Base-by-base conservation (phyloP, 2,113 vertebrate genomes). In the Carollia perspicillata region DNA sequence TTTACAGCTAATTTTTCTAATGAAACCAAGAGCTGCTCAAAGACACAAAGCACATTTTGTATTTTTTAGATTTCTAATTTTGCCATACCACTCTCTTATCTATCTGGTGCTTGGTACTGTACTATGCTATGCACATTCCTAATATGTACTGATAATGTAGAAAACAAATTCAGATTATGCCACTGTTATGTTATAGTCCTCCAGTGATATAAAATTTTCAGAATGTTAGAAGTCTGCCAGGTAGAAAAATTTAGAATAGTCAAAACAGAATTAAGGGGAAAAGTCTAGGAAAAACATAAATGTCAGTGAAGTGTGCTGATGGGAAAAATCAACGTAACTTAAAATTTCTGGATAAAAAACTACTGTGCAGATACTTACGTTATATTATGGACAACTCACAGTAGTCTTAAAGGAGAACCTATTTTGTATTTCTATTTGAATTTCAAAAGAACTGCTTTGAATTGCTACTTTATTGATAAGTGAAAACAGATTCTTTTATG, bases 401-500 rank as follows among this genome's bases (percentile, higher is more conserved):
- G 23, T 63, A 18, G 23, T 49, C 60, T 85, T 96, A 93, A 94
- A 95, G 72, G 71, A 84, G 26, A 63, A 94, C 3, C 30, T 74
- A 90, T 60, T 96, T 92, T 93, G 81, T 28, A 95, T 80, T 92
- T 95, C 83, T 74, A 89, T 89, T 75, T 89, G 51, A 88, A 93
- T 96, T 95, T 94, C 80, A 85, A 89, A 66, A 85, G 84, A 96
- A 89, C 8, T 90, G 35, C 92, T 97, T 26, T 96, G 90, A 95
- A 94, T 91, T 96, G 85, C 72, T 91, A 96, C 89, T 94, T 94
- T 85, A 95, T 84, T 94, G 96, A 97, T 95, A 96, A 95, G 93
- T 95, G 65, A 94, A 97, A 97, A 96, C 72, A 97, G 44, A 72
- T 84, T 94, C 71, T 97, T 97, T 98, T 98, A 98, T 93, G 95